A percentile compares a stretch with the other conserved stretches of the same genome.
phyloP scores from a whole-genome alignment of 1,140 invertebrate genomes.

The Calliphora vicina region DNA sequence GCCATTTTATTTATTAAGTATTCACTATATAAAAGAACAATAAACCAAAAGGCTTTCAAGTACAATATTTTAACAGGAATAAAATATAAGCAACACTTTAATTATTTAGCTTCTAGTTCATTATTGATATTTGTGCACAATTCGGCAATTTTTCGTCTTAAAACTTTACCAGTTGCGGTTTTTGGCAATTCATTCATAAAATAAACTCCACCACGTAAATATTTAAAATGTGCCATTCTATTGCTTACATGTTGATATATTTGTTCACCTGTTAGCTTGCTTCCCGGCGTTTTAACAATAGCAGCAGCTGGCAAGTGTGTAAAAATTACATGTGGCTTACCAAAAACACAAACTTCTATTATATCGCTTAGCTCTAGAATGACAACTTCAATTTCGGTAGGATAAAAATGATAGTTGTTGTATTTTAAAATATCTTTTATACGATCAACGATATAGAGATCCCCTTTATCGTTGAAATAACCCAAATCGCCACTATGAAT shows the following conservation, averaged over 20 bases:
- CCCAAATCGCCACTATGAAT: constrained; percentile 74
- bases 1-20: neutral
- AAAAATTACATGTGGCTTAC: constrained; percentile 43
- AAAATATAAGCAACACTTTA: no score
- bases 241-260: constrained; percentile 47
- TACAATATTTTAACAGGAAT: no score
- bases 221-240: constrained; percentile 52
- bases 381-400: constrained; percentile 52
- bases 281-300: constrained; percentile 44
- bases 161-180: constrained; percentile 67
- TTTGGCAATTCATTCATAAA: constrained; percentile 66
- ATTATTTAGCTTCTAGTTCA: no score
- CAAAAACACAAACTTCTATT: constrained; percentile 50
- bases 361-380: constrained; percentile 50
- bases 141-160: constrained; percentile 48
- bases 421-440: constrained; percentile 71
- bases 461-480: constrained; percentile 67
- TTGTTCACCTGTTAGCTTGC: constrained; percentile 44
- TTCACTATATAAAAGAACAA: neutral
- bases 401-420: constrained; percentile 55
- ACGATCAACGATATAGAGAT: constrained; percentile 68
- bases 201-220: constrained; percentile 61
- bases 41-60: neutral
- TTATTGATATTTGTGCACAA: neutral
- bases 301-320: constrained; percentile 51